Conservation (phyloP, 2,113 vertebrate species). For the Alethe diademata region DNA sequence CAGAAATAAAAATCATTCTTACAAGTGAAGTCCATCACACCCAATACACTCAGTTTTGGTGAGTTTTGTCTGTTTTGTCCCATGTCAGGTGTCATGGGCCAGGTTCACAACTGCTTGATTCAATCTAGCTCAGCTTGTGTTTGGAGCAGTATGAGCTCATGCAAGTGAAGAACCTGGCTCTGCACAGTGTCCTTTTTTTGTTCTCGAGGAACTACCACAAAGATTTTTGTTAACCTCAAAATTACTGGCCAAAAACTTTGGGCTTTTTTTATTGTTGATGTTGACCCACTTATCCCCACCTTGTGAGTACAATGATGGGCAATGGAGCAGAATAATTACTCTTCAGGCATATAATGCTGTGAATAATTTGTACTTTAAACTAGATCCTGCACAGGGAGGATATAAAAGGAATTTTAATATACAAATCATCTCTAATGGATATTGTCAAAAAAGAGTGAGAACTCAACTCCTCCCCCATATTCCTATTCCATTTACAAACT, state of each 20-base stretch:
- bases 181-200: not conserved
- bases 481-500: not conserved
- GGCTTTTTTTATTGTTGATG: not conserved
- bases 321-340: not conserved
- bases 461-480: not conserved
- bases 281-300: not conserved
- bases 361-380: not conserved
- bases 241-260: not conserved
- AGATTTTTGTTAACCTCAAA: not conserved
- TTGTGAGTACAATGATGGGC: not conserved
- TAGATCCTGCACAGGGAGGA: not conserved
- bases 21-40: not conserved
- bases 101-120: not conserved
- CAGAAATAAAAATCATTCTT: not conserved
- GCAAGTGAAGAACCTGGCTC: not conserved
- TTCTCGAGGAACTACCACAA: not conserved
- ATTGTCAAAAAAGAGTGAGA: not conserved
- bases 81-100: not conserved
- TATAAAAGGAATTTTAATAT: not conserved
- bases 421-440: not conserved
- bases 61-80: not conserved
- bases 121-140: rapidly evolving
- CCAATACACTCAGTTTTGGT: rapidly evolving
- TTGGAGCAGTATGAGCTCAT: not conserved
- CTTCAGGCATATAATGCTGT: not conserved